Percentiles rank a stretch among this genome's conserved stretches.
phyloP scores from a whole-genome alignment of 2,797 vertebrate species.

The Sciurus vulgaris region DNA sequence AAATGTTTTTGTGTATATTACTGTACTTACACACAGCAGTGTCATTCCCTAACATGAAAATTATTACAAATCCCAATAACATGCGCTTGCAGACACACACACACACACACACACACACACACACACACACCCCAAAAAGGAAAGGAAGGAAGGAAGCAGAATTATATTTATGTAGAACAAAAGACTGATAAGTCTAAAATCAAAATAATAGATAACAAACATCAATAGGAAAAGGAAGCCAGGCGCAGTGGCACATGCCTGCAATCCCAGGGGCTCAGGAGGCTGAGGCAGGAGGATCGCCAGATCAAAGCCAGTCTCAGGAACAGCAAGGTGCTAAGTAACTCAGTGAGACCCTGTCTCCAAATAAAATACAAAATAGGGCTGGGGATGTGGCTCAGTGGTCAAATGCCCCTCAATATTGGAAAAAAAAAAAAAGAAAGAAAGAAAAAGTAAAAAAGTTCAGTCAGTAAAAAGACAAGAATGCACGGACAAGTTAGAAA shows the following conservation, averaged over 20 bases:
- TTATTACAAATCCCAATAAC: not conserved
- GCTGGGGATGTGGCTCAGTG: too few relatives aligned
- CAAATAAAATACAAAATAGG: too few relatives aligned
- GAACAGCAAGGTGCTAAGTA: too few relatives aligned
- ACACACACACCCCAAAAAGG: not conserved
- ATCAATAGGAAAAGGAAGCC: not conserved
- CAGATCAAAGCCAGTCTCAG: too few relatives aligned
- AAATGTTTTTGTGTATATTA: too few relatives aligned
- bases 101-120: not conserved
- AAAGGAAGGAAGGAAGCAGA: not conserved
- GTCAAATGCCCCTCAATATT: too few relatives aligned
- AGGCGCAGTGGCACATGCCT: too few relatives aligned
- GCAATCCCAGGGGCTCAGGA: too few relatives aligned
- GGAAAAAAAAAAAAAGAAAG: not conserved
- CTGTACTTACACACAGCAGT: too few relatives aligned
- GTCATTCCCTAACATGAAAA: not conserved
- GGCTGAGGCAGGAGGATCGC: too few relatives aligned
- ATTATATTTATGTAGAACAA: not conserved
- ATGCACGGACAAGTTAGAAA: not conserved
- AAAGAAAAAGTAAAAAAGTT: not conserved
- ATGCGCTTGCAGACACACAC: too few relatives aligned
- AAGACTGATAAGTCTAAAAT: not conserved
- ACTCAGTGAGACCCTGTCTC: too few relatives aligned
- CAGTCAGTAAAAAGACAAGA: conserved; percentile 2
- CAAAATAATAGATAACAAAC: not conserved